Evolutionary conservation across 1,140 invertebrate species (phyloP).

Genomic region (Triops longicaudatus): DNA sequence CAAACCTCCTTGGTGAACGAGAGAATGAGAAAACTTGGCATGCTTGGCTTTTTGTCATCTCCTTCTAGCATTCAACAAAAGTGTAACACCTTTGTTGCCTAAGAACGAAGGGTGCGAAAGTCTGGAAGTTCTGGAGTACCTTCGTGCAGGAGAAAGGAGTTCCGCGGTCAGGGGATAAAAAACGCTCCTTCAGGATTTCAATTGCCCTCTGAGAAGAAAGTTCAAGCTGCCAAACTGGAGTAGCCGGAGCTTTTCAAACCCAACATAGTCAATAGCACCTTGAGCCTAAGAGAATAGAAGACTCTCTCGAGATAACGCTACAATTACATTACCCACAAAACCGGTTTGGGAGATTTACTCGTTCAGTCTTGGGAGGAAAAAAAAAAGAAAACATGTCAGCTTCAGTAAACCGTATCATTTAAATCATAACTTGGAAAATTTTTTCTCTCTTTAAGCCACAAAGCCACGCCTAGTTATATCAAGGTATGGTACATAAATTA

Average conservation of each 20-base stretch:
- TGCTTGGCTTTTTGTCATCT: constrained; percentile 2
- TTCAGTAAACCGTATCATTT: constrained; percentile 9
- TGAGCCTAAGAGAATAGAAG: not conserved
- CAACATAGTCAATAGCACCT: not conserved
- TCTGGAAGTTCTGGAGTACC: not conserved
- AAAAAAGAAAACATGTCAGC: not conserved
- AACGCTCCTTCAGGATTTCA: constrained; percentile 11
- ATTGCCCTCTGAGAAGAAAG: constrained; percentile 4
- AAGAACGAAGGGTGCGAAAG: constrained; percentile 3
- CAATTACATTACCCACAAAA: not conserved
- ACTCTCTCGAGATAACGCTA: not conserved
- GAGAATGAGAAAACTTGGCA: constrained; percentile 11
- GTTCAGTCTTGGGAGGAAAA: not conserved
- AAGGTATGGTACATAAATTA: not conserved
- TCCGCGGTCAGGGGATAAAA: not conserved
- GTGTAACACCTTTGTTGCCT: constrained; percentile 11
- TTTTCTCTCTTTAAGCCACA: not conserved
- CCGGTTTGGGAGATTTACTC: not conserved
- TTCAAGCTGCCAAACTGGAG: constrained; percentile 14
- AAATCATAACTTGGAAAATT: not conserved
- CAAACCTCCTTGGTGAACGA: not conserved
- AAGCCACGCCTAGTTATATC: not conserved
- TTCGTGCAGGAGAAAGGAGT: not conserved
- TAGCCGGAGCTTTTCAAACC: not conserved
- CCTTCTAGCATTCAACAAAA: not conserved